Base-by-base conservation (phyloP, 2,888 invertebrate genomes). In the Lithophane socia region DNA sequence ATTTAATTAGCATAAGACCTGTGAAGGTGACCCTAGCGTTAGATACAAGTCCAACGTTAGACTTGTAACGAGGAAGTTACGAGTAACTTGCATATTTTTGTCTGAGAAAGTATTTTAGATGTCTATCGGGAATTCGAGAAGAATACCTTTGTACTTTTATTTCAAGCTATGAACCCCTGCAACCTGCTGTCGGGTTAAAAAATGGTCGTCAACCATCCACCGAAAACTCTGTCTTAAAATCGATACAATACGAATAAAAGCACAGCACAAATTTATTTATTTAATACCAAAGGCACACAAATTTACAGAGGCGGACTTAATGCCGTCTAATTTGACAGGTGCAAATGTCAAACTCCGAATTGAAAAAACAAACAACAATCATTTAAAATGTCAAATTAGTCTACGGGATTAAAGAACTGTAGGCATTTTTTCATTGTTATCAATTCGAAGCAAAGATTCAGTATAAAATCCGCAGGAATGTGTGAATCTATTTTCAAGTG, bases 401-500 rank as follows among this genome's bases (percentile, higher is more conserved):
- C 29, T 29, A 29, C 29, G 29, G 29, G 29, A 29, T 29, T 29
- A 29, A 29, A 29, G 29, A 29, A 29, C 29, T 29, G 0, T 1
- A 37, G 37, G 37, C 2, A 3, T 37, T 37, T 37, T 37, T 37
- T 37, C 3, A 37, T 37, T 37, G 37, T 37, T 37, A 37, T 4
- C 37, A 4, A 37, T 4, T 37, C 37, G 4, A 37, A 37, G 29
- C 42, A 21, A 68, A 60, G 24, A 71, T 56, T n/a, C 12, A 66
- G n/a, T 29, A n/a, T 4, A 7, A 64, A 68, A 65, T 56, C 68
- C 10, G 49, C 49, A 80, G 9, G 10, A 58, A 60, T 21, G 21
- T 64, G 42, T 64, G 63, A 80, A 76, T 84, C 47, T 47, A 47
- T 68, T 72, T 68, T 84, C 74, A 85, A 83, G 81, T 74, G 85